These are phyloP conservation scores for Thysanoteuthis rhombus DNA, from an alignment of 2,888 invertebrate genomes.

Conservation along the genomic window DNA sequence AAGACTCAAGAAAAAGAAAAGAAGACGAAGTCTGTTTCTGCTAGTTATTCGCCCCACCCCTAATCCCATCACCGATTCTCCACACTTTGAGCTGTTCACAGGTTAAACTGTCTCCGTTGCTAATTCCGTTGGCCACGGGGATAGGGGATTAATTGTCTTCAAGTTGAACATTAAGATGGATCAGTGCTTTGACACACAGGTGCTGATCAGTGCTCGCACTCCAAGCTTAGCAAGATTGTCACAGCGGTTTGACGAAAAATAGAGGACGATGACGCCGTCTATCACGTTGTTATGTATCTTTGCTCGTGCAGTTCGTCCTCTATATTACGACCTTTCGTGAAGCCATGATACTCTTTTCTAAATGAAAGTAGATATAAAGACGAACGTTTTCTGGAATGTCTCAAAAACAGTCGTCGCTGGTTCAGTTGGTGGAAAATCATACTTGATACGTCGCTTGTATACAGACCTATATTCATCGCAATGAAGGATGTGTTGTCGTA, in stretches of 20 bases:
- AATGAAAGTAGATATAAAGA: too few relatives aligned
- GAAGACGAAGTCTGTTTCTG: neutral
- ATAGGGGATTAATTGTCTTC: conserved; percentile 12
- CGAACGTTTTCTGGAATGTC: too few relatives aligned
- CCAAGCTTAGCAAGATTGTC: neutral
- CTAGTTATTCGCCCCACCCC: neutral
- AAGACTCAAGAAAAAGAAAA: neutral
- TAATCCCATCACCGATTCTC: neutral
- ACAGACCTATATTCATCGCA: too few relatives aligned
- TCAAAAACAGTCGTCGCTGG: too few relatives aligned
- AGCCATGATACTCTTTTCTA: too few relatives aligned
- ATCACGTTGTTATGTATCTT: neutral
- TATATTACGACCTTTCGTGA: neutral
- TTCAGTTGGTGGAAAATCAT: too few relatives aligned
- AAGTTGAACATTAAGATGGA: neutral
- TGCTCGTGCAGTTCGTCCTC: neutral
- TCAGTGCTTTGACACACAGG: neutral
- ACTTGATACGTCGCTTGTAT: too few relatives aligned
- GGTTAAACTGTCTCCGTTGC: neutral
- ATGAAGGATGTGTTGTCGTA: too few relatives aligned
- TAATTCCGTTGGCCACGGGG: neutral
- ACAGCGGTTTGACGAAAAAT: neutral
- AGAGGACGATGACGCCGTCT: neutral
- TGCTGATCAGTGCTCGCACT: neutral
- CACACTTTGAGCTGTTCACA: neutral